phyloP scores from a whole-genome alignment of 2,113 vertebrate genomes.

The Delphinapterus leucas region DNA sequence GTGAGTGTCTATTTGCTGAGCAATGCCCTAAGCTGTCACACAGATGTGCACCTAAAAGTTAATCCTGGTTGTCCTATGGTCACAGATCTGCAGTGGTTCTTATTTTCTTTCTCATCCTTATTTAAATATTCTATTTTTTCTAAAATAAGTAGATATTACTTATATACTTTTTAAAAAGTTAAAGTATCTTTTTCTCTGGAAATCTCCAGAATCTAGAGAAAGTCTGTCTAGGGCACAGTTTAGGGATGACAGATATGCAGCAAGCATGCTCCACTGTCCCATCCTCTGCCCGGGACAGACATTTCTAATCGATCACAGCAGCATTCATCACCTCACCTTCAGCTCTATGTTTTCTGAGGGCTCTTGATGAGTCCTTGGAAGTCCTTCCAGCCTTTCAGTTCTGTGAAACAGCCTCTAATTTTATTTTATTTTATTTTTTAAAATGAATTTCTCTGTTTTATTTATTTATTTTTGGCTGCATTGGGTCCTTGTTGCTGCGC shows the following conservation, averaged over 20 bases:
- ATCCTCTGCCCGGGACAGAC: not conserved
- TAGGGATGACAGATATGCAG: fast-evolving
- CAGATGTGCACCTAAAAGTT: fast-evolving
- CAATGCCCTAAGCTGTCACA: fast-evolving
- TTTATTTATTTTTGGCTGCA: too few species aligned
- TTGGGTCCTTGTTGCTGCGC: too few species aligned
- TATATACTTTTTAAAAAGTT: not conserved
- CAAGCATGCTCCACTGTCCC: fast-evolving
- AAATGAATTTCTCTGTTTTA: too few species aligned
- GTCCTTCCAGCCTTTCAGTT: fast-evolving
- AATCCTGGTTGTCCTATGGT: fast-evolving
- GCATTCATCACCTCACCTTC: not conserved
- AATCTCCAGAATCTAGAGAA: not conserved
- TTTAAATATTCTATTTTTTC: not conserved
- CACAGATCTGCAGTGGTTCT: not conserved
- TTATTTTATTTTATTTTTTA: too few species aligned
- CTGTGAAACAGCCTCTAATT: not conserved
- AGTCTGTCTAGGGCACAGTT: not conserved
- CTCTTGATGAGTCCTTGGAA: not conserved
- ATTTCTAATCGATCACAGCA: not conserved
- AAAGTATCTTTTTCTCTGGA: not conserved
- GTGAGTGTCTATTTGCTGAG: fast-evolving
- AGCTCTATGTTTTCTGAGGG: fast-evolving
- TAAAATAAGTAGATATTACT: not conserved
- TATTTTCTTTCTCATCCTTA: not conserved